Evolutionary conservation across 2,113 vertebrate species (phyloP), one percentile per base, ranked within the genome.

Genomic region (Dunckerocampus dactyliophorus): DNA sequence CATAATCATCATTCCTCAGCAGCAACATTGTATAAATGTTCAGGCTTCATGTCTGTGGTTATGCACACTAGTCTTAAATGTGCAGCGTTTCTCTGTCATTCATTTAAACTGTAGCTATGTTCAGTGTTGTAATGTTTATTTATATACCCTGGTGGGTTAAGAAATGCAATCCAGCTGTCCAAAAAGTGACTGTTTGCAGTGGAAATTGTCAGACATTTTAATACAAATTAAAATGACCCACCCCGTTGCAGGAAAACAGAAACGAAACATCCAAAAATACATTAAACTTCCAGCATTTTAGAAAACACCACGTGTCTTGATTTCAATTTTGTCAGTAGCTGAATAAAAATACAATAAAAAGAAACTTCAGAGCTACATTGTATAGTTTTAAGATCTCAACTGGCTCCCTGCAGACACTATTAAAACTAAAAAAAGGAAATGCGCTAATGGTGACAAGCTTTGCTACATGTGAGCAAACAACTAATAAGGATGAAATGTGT

Each of bases 271-370:
- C 49, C 71, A 75, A 82, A 82, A 84, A 88, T 79, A 89, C 86
- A 88, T 77, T 62, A 73, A 81, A 89, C 67, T 75, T 87, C 72
- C 82, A 88, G 84, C 77, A 83, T 76, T 87, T 86, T 88, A 86
- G 72, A 87, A 88, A 89, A 84, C 78, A 62, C 77, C 52, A 81
- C 62, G 59, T 70, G 70, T 82, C 84, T 83, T 85, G 63, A 65
- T 73, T 63, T 76, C 60, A 74, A 48, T 59, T 78, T 87, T 74
- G 65, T 88, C 81, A 82, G 79, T 79, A 80, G 80, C 60, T 66
- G 81, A 87, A 88, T 84, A 88, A 88, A 91, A 88, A 86, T 85
- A 83, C 73, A 76, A 67, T 77, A 82, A 71, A 69, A 89, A 86
- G 84, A 75, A 12, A 72, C 85, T 49, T 65, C 0, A 19, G 56